Base-by-base conservation (phyloP, 2,113 vertebrate genomes). In the Neofelis nebulosa region DNA sequence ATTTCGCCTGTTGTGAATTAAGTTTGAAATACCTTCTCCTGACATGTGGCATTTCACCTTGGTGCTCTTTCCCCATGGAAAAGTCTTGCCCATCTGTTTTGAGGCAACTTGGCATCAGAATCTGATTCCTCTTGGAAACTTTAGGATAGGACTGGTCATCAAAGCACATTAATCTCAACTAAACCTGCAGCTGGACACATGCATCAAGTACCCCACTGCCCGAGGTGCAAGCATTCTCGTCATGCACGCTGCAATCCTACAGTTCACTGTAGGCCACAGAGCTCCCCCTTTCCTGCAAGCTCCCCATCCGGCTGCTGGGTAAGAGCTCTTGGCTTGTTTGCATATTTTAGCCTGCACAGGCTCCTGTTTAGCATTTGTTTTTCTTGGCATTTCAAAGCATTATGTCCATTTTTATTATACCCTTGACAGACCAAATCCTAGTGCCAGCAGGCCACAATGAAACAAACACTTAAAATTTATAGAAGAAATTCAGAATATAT, bases 21-120 rank as follows among this genome's bases (percentile, higher is more conserved):
- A 97, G 95, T 97, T 97, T 97, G 98, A 98, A 98, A 98, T 94
- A 50, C 95, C 97, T 98, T 94, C 68, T 96, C 97, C 96, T 96
- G 86, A 98, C 98, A 97, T 98, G 97, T 98, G 98, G 98, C 98
- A 98, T 98, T 98, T 98, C 98, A 98, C 95, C 97, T 98, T 97
- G 73, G 66, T 98, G 96, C 94, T 97, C 96, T 73, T 92, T 94
- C 96, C 89, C 76, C n/a, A 4, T 27, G 93, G 96, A 96, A 98
- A 97, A 98, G 84, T 33, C 93, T 61, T 98, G 95, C 92, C 98
- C 98, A 98, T 98, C 98, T 98, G 98, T 98, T 98, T 98, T 97
- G 85, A 97, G 79, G 97, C 71, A 97, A 63, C 29, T 86, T 86
- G 94, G 96, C 84, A 95, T 88, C 81, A 36, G 83, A 86, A 91